Evolutionary conservation across 2,888 invertebrate species (phyloP), one percentile per base, ranked within the genome.

Genomic region (Drosophila algonquin): DNA sequence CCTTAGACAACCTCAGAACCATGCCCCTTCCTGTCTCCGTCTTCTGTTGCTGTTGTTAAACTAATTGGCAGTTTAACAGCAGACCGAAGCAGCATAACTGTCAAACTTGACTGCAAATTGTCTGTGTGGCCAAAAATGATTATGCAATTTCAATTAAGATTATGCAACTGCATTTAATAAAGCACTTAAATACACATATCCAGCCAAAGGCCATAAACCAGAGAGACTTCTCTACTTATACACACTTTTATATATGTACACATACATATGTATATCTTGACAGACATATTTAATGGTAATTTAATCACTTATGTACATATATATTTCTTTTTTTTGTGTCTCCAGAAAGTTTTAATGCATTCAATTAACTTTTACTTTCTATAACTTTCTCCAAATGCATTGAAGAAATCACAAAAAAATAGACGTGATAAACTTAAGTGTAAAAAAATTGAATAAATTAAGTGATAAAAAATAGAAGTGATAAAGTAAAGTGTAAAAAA

Each of bases 11-110:
- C 18, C 18, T 14, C 10, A 12, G n/a, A 12, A 10, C 24, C 14
- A 35, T 45, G 24, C n/a, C 35, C 40, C 16, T 18, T 18, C 7
- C 40, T 18, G 18, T 18, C 18, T 18, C 18, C 18, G 18, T 18
- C 18, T 5, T 14, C 40, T n/a, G 40, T n/a, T 40, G 40, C 62
- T 47, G 52, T 63, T 71, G 72, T 89, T 68, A 55, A 64, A 58
- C 88, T 85, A 89, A 85, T 87, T 85, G 85, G 75, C 87, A 87
- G 77, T 79, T 81, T 76, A 87, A 78, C 84, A 88, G 24, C 64
- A 27, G 32, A 45, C 32, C n/a, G 35, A 48, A 68, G 45, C 32
- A 53, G 67, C 70, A 61, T 72, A 74, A 73, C 68, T 87, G 84
- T 80, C 81, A 55, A 71, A 52, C 50, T 65, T 64, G 68, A 73